Evolutionary conservation across 2,888 invertebrate species (phyloP).

Genomic region (Eledona agricola): DNA sequence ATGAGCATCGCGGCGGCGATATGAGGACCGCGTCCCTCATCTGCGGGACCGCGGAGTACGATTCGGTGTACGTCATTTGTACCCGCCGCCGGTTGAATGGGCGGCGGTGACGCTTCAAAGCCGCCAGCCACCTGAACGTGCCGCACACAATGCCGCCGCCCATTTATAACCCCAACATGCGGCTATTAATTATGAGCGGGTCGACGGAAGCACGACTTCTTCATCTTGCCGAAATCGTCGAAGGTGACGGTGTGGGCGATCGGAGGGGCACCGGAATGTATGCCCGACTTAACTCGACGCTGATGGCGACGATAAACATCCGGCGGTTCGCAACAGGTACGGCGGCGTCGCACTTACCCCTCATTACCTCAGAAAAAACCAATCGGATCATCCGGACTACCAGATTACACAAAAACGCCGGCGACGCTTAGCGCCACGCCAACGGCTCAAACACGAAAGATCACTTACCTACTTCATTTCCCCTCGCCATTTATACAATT

Average conservation of each 20-base stretch:
- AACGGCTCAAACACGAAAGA: slow-evolving; percentile 33
- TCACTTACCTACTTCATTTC: slow-evolving; percentile 34
- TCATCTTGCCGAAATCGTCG: slow-evolving; percentile 22
- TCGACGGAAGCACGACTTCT: slow-evolving; percentile 18
- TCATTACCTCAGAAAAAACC: slow-evolving; percentile 53
- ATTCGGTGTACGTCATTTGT: slow-evolving; percentile 55
- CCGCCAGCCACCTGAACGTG: slow-evolving; percentile 55
- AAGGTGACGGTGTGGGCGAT: slow-evolving; percentile 1
- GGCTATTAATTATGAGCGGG: slow-evolving; percentile 39
- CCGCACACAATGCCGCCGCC: slow-evolving; percentile 45
- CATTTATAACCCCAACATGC: slow-evolving; percentile 45
- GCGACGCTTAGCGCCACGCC: slow-evolving; percentile 35
- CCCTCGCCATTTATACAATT: slow-evolving; percentile 13
- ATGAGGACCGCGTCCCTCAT: too few relatives aligned
- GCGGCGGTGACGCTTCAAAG: slow-evolving; percentile 43
- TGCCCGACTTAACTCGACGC: slow-evolving; percentile 57
- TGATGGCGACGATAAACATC: slow-evolving; percentile 59
- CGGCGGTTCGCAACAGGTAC: slow-evolving; percentile 58
- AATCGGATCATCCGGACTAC: slow-evolving; percentile 47
- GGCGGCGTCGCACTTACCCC: slow-evolving; percentile 47
- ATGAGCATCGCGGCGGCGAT: slow-evolving; percentile 39
- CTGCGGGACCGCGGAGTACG: slow-evolving; percentile 53
- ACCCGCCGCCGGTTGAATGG: slow-evolving; percentile 48
- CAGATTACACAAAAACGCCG: slow-evolving; percentile 46
- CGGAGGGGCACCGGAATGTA: slow-evolving; percentile 42